Evolutionary conservation across 1,140 invertebrate species (phyloP).

Genomic region (Centruroides sculpturatus): DNA sequence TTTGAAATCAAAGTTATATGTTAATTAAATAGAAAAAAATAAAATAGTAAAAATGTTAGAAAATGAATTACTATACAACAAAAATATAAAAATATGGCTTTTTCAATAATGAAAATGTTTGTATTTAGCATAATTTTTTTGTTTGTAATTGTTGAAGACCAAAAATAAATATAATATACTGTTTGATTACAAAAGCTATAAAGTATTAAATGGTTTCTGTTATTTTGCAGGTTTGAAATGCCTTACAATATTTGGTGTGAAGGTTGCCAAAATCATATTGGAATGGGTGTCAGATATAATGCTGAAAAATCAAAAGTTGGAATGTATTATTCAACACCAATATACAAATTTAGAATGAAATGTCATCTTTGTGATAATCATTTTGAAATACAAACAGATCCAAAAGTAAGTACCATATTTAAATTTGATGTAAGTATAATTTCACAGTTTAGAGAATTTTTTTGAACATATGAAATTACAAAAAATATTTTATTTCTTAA

Average conservation of each 20-base stretch:
- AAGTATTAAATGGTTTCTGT: neutral
- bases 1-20: too few relatives aligned
- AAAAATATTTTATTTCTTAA: too few relatives aligned
- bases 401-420: constrained; percentile 49
- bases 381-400: constrained; percentile 98
- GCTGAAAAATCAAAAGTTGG: constrained; percentile 97
- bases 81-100: too few relatives aligned
- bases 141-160: too few relatives aligned
- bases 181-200: neutral
- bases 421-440: neutral
- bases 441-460: too few relatives aligned
- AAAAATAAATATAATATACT: neutral
- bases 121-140: too few relatives aligned
- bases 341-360: constrained; percentile 98
- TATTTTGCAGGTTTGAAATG: constrained; percentile 79
- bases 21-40: too few relatives aligned
- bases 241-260: constrained; percentile 99
- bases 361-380: constrained; percentile 96
- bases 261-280: constrained; percentile 95
- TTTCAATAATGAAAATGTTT: too few relatives aligned
- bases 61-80: too few relatives aligned
- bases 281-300: constrained; percentile 98
- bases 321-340: constrained; percentile 95
- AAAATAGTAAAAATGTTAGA: too few relatives aligned
- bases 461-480: too few relatives aligned